Evolutionary conservation across 1,140 invertebrate genomes (phyloP).

Genomic region (Drosophila rufa): DNA sequence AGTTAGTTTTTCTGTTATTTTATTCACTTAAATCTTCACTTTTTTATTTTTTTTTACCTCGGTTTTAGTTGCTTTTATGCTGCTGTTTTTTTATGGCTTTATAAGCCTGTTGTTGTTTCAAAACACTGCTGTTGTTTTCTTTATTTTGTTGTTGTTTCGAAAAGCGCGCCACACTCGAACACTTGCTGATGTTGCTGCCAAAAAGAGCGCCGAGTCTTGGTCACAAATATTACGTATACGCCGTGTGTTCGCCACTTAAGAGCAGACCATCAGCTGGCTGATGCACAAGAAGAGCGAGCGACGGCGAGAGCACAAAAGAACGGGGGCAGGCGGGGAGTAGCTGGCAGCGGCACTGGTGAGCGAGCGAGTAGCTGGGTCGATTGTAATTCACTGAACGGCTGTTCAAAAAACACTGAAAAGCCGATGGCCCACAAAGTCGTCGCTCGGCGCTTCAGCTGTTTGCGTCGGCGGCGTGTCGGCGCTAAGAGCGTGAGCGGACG

Average conservation of each 20-base stretch:
- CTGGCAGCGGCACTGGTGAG: background rate
- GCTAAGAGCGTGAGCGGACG: background rate
- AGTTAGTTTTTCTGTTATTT: constrained; percentile 2
- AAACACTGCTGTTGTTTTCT: background rate
- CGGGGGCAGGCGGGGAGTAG: background rate
- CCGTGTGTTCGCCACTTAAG: constrained; percentile 36
- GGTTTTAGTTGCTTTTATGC: background rate
- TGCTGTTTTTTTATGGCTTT: constrained; percentile 15
- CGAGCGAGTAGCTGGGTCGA: constrained; percentile 21
- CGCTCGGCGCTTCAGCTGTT: constrained; percentile 42
- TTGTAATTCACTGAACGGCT: constrained; percentile 61
- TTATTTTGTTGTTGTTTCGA: constrained; percentile 14
- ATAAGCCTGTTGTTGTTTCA: constrained; percentile 13
- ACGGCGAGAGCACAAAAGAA: constrained; percentile 4
- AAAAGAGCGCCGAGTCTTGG: constrained; percentile 16
- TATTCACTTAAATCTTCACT: background rate
- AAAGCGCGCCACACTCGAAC: constrained; percentile 49
- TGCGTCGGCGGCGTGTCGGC: constrained; percentile 17
- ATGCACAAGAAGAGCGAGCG: background rate
- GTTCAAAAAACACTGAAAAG: constrained; percentile 73
- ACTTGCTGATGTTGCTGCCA: constrained; percentile 22
- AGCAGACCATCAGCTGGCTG: constrained; percentile 38
- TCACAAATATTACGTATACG: constrained; percentile 41
- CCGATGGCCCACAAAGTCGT: constrained; percentile 22
- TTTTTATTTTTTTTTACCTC: constrained; percentile 25